Base-by-base conservation (phyloP, 2,888 invertebrate species). In the Rhingia rostrata region DNA sequence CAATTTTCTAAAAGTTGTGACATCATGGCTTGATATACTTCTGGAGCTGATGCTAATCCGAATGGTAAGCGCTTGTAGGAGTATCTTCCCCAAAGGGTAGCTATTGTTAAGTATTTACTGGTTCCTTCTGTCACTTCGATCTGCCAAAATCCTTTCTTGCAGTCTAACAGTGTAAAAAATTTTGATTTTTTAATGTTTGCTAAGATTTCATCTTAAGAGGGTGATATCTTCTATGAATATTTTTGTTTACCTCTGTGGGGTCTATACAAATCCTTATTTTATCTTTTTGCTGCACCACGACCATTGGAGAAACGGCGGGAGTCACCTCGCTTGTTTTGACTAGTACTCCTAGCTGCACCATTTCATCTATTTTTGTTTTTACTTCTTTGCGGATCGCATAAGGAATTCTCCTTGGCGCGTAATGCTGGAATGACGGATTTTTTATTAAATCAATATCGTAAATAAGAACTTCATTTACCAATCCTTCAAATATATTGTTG, bases 1-100 rank as follows among this genome's bases (percentile, higher is more conserved):
- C 79, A 58, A 41, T 77, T 80, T 41, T 74, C 70, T 53, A 87
- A 35, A 33, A 87, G 35, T 32, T 73, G 64, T 7, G 64, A 72
- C 83, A 88, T 86, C 53, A 86, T 60, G 66, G 85, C 70, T 83
- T 86, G 86, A 61, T 79, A 87, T 41, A 88, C 88, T 88, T 89
- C 89, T 86, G 86, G 67, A 6, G 82, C 86, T 33, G 82, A 81
- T 56, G 86, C 78, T 45, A 87, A 30, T 7, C 86, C 85, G 60
- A 86, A 86, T 49, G 86, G 83, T 39, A 86, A 14, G 35, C 86
- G 33, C 43, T 51, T 58, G 22, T 58, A 88, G 4, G 72, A 84
- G 45, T 87, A 87, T 63, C 86, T 60, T 30, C 86, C 87, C 83
- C 86, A 86, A 7, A 80, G 82, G 3, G 86, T 86, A 6, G 86